A percentile compares a stretch with the other conserved stretches of the same genome.
phyloP scores from a whole-genome alignment of 2,113 vertebrate species.

The Microcebus jonahi region DNA sequence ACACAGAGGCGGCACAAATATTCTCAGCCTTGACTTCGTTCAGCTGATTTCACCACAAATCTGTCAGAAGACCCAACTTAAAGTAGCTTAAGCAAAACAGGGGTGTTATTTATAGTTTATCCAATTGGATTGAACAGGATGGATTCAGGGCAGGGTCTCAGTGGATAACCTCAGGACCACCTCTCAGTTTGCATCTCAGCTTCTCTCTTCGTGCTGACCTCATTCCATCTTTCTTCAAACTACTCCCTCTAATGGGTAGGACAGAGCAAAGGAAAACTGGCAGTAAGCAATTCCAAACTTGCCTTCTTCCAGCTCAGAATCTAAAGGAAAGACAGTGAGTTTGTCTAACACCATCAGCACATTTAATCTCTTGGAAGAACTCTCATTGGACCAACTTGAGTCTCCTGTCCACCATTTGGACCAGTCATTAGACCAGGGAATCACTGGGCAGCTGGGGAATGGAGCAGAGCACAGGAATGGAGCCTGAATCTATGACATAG shows the following conservation, averaged over 20 bases:
- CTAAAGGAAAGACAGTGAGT: not conserved
- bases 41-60: not conserved
- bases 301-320: not conserved
- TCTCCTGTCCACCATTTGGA: not conserved
- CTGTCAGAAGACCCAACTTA: not conserved
- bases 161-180: not conserved
- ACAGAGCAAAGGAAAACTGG: not conserved
- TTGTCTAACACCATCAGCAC: not conserved
- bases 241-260: too few species aligned
- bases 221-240: not conserved
- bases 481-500: not conserved
- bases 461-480: not conserved
- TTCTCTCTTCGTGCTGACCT: not conserved
- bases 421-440: too few species aligned
- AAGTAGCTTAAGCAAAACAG: not conserved
- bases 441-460: not conserved
- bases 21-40: not conserved
- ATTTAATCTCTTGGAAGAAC: not conserved
- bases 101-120: not conserved
- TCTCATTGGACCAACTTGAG: not conserved
- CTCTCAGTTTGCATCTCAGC: not conserved
- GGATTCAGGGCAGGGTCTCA: not conserved
- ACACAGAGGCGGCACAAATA: not conserved
- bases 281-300: not conserved
- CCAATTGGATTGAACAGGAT: not conserved